A percentile compares a stretch with the other conserved stretches of the same genome.
phyloP scores from a whole-genome alignment of 2,888 invertebrate species.

The Panzeria rudis region DNA sequence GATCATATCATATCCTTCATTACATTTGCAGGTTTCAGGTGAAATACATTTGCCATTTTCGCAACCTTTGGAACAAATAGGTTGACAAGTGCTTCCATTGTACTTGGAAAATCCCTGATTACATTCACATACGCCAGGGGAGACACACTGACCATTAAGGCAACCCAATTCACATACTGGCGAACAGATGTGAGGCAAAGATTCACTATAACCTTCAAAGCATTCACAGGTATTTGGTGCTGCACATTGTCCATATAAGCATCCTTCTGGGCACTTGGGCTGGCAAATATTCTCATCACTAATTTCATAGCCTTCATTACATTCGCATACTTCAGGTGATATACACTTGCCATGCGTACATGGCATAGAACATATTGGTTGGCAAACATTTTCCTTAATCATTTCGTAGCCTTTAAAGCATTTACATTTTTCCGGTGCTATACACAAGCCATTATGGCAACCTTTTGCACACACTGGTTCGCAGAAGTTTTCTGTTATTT shows the following conservation, averaged over 20 bases:
- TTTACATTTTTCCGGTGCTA: constrained; percentile 86
- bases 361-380: constrained; percentile 73
- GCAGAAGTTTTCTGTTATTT: constrained; percentile 59
- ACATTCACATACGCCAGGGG: constrained; percentile 85
- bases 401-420: constrained; percentile 79
- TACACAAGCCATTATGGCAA: constrained; percentile 88
- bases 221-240: constrained; percentile 78
- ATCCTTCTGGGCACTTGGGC: constrained; percentile 76
- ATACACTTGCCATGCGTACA: constrained; percentile 82
- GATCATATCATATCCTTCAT: constrained; percentile 84
- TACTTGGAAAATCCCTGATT: constrained; percentile 85
- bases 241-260: constrained; percentile 78
- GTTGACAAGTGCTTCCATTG: constrained; percentile 44
- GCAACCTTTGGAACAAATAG: constrained; percentile 76
- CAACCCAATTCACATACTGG: constrained; percentile 73
- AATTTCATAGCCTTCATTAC: constrained; percentile 73
- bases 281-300: constrained; percentile 53
- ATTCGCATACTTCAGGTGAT: constrained; percentile 75
- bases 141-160: constrained; percentile 77
- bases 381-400: constrained; percentile 52
- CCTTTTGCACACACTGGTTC: constrained; percentile 80
- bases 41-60: constrained; percentile 79
- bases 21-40: constrained; percentile 76
- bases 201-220: constrained; percentile 59
- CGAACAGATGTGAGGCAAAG: constrained; percentile 50